Evolutionary conservation across 2,888 invertebrate genomes (phyloP), one percentile per base, ranked within the genome.

Genomic region (Cephus rjabovi): DNA sequence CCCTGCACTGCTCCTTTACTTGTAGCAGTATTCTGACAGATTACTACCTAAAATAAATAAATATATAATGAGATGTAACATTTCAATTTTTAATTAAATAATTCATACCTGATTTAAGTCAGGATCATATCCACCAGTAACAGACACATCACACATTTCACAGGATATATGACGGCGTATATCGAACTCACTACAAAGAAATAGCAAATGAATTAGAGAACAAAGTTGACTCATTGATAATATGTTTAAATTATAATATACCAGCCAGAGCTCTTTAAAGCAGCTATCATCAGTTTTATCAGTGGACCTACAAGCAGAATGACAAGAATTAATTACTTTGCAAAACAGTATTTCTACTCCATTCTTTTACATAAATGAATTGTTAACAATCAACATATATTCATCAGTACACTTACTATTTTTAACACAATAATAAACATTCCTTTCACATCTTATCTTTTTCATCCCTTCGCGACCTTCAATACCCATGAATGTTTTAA

Each of bases 91-190:
- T 4, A 80, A 81, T 68, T 31, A 75, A 56, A 23, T 56, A 56
- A 56, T 56, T 56, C 23, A 15, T 88, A 94, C 94, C 92, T 98
- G 97, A 92, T 98, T 97, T 34, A 95, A 90, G 83, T 95, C 93
- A 15, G 96, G 95, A 92, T 98, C 98, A 92, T 97, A 99, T 30
- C 98, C 98, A 35, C 98, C 98, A 86, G 95, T 97, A 0, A 98
- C 97, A 12, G 94, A 93, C 15, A 93, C 92, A 87, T 96, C 95
- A 92, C 99, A 99, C 33, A 96, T 95, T 93, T 99, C 99, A 93
- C 98, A 99, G 0, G 97, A 95, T 83, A 98, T 95, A 89, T 99
- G 98, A 79, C 98, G 94, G 71, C 96, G 92, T 35, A 98, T 93
- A 89, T 98, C 96, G 79, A 98, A 92, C 40, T 95, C 94, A 91